Evolutionary conservation across 53 echinoderm and acorn worm genomes (phyloP).

Genomic region (Temnopleurus reevesii): DNA sequence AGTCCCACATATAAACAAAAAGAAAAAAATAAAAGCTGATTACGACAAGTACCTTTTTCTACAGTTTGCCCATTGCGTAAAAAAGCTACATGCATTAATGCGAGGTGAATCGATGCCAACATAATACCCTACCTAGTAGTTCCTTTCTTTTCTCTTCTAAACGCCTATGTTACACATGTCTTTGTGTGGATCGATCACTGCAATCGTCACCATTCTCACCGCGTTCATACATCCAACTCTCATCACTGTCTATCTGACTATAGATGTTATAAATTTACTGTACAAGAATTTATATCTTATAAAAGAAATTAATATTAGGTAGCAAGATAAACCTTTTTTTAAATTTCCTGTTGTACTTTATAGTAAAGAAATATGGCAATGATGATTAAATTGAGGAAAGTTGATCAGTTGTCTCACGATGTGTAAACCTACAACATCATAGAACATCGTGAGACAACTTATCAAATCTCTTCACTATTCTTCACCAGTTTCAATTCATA

Average conservation of each 20-base stretch:
- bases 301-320: too few species aligned
- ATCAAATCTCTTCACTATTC: too few species aligned
- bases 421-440: too few species aligned
- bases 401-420: too few species aligned
- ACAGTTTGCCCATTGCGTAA: slow-evolving; percentile 19
- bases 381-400: too few species aligned
- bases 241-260: background rate
- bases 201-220: background rate
- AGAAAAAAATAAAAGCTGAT: slow-evolving; percentile 27
- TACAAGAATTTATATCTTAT: too few species aligned
- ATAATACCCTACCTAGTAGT: slow-evolving; percentile 10
- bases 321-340: too few species aligned
- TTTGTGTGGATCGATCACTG: background rate
- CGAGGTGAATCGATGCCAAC: background rate
- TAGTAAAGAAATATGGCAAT: too few species aligned
- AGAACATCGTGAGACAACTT: too few species aligned
- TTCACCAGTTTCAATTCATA: too few species aligned
- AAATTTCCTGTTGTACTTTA: too few species aligned
- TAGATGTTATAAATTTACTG: background rate
- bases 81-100: slow-evolving; percentile 34
- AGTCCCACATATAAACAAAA: slow-evolving; percentile 58
- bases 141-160: background rate
- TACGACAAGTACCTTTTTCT: background rate
- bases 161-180: background rate
- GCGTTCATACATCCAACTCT: background rate